Base-by-base conservation (phyloP, 2,888 invertebrate species). In the Fragum fragum region DNA sequence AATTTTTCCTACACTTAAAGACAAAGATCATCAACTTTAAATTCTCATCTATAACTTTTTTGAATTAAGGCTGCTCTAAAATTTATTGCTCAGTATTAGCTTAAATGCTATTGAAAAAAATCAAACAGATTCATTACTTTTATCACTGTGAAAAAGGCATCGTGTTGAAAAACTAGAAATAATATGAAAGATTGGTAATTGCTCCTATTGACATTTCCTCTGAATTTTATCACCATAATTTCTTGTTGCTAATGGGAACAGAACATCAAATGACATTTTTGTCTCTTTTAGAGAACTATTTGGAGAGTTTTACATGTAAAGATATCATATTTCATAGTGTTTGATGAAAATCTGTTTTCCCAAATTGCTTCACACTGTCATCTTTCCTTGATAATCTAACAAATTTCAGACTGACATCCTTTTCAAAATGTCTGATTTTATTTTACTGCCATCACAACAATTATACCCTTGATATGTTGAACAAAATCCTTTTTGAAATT, bases 241-340 rank as follows among this genome's bases (percentile, higher is more conserved):
- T 57, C 57, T 57, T 57, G 57, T 57, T 57, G 57, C 57, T 57
- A 57, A 57, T 57, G 57, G 57, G 26, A 57, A 57, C 57, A n/a
- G 57, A 57, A n/a, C 57, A 57, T 57, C 57, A 26, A 57, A 47
- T 47, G 47, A 16, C 14, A 47, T 47, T 47, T 47, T 47, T 47
- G 47, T 47, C 47, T 47, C 47, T 47, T 47, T 47, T 47, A 47
- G 47, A 47, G 47, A 47, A 14, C 47, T 47, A 47, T 47, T 47
- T 47, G 47, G 14, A 47, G 47, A 47, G 14, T 9, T 47, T 47
- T 14, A 47, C 47, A 47, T 47, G 47, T 47, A n/a, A 47, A 47
- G 47, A 47, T 47, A 47, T 47, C 47, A n/a, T 47, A 47, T 14
- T 47, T 47, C 47, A 47, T 14, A 47, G n/a, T 47, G 47, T 47